These are phyloP conservation scores for Stenotaenia linearis DNA, from an alignment of 2,888 invertebrate species.

Conservation along the genomic window DNA sequence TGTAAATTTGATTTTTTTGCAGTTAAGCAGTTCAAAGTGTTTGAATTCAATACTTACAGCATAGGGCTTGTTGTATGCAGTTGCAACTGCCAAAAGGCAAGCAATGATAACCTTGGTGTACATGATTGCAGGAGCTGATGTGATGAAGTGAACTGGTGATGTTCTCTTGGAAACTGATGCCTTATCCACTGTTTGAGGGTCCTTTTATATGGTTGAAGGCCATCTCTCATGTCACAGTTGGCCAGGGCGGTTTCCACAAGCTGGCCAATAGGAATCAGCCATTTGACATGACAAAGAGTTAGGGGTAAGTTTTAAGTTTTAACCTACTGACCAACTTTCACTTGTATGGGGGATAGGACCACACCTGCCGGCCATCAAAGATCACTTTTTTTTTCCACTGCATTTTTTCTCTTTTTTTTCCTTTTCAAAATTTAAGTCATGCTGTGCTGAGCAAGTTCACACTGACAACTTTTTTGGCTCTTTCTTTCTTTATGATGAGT, in stretches of 20 bases:
- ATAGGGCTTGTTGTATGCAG: not conserved
- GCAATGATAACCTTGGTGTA: not conserved
- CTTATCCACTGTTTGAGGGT: not conserved
- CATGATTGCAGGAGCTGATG: not conserved
- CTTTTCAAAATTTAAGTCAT: not conserved
- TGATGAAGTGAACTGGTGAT: not conserved
- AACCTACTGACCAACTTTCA: constrained; percentile 21
- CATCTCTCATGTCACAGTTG: not conserved
- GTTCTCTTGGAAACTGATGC: not conserved
- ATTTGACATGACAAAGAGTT: not conserved
- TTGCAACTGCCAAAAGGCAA: not conserved
- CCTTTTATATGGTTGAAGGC: not conserved
- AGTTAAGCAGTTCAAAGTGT: no score
- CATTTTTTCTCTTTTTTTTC: not conserved
- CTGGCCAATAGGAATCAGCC: not conserved
- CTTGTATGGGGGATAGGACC: not conserved
- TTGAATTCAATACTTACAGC: not conserved
- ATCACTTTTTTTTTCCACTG: not conserved
- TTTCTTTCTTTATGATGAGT: not conserved
- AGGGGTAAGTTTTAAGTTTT: not conserved
- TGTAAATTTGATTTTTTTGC: not conserved
- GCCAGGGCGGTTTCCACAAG: not conserved
- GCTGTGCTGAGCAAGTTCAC: not conserved
- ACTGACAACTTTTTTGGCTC: not conserved
- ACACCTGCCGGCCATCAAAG: not conserved